phyloP scores from a whole-genome alignment of 30 jellyfish, hydroid and myxozoan species.

The Cassiopea xamachana region DNA sequence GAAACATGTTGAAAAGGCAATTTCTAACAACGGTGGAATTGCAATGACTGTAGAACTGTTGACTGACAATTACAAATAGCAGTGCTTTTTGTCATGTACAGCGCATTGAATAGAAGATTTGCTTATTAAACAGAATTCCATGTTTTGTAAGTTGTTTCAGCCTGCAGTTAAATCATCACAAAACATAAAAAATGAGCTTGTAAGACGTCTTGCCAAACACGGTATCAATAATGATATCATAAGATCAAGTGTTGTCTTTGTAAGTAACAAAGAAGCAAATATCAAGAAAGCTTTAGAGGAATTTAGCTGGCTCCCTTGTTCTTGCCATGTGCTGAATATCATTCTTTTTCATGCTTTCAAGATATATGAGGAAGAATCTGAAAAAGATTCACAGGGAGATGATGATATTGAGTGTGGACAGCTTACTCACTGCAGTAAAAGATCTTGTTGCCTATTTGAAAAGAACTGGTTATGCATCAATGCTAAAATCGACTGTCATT shows the following conservation, averaged over 20 bases:
- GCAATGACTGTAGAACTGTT: neutral
- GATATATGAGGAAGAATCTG: neutral
- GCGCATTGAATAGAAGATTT: neutral
- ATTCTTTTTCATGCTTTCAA: neutral
- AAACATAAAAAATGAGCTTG: neutral
- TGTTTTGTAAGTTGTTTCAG: neutral
- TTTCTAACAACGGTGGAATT: neutral
- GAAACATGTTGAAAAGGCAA: too few relatives aligned
- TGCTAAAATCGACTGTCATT: neutral
- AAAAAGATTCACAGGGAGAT: neutral
- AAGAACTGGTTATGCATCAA: neutral
- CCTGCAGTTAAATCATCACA: neutral
- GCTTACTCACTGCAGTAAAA: neutral
- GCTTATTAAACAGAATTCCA: neutral
- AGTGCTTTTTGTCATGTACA: neutral
- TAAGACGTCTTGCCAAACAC: neutral
- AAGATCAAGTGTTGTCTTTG: neutral
- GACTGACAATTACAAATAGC: neutral
- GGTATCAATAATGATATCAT: neutral
- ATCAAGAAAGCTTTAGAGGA: neutral
- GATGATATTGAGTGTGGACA: neutral
- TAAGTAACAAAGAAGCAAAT: neutral
- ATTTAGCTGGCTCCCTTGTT: neutral
- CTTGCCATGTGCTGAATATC: neutral
- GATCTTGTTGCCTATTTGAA: neutral